Percentiles rank a stretch among this genome's conserved stretches.
Evolutionary conservation across 2,113 vertebrate genomes (phyloP).

Genomic region (Ailuropoda melanoleuca): DNA sequence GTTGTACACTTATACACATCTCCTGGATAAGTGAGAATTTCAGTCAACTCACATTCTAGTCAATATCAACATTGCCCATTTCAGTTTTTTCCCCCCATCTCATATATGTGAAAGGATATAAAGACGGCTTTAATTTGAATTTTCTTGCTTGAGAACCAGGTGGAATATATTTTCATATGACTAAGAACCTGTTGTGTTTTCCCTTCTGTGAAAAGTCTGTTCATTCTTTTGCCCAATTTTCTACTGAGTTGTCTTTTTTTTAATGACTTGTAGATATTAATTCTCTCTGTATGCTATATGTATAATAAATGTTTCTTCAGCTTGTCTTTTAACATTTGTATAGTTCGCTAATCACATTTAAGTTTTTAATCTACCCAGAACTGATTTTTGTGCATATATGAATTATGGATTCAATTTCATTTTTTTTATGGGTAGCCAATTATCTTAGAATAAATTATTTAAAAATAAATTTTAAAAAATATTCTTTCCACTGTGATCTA

Average conservation of each 20-base stretch:
- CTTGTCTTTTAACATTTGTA: constrained; percentile 58
- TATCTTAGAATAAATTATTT: constrained; percentile 65
- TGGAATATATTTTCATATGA: background rate
- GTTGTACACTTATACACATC: background rate
- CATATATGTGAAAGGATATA: background rate
- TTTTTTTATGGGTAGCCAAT: constrained; percentile 60
- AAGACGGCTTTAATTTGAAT: background rate
- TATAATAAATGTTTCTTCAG: constrained; percentile 39
- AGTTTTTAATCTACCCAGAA: constrained; percentile 48
- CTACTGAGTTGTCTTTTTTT: constrained; percentile 15
- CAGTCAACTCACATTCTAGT: background rate
- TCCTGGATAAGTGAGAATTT: background rate
- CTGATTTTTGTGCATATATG: constrained; percentile 51
- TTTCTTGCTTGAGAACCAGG: background rate
- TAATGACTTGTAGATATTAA: constrained; percentile 24
- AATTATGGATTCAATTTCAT: constrained; percentile 56
- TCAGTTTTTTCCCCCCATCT: background rate
- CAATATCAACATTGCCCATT: background rate
- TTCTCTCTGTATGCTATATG: background rate
- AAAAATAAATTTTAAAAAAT: constrained; percentile 45
- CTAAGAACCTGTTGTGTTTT: background rate
- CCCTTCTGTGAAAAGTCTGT: background rate
- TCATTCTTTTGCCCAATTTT: background rate
- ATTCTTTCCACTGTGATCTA: constrained; percentile 28
- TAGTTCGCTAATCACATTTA: constrained; percentile 45